Evolutionary conservation across 2,888 invertebrate genomes (phyloP).

Genomic region (Plebejus melissa): DNA sequence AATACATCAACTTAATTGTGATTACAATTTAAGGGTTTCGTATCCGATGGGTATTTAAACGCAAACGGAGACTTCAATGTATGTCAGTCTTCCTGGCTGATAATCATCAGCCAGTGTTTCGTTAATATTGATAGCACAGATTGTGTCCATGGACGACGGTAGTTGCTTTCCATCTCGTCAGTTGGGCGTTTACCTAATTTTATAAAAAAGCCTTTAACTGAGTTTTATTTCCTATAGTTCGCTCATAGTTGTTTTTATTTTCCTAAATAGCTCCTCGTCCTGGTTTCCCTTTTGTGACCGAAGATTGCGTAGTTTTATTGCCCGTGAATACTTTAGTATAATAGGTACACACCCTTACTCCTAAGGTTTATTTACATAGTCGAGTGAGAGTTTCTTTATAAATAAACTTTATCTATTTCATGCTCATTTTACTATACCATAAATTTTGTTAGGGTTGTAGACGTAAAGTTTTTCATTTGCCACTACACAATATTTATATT

Average conservation of each 20-base stretch:
- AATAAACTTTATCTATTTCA: constrained; percentile 24
- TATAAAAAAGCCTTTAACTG: not conserved
- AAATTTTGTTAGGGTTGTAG: constrained; percentile 20
- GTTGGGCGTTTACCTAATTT: no score
- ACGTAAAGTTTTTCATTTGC: constrained; percentile 6
- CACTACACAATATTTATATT: not conserved
- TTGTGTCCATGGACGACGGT: no score
- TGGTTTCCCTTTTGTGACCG: constrained; percentile 1
- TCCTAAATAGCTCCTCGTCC: not conserved
- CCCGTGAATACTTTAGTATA: constrained; percentile 8
- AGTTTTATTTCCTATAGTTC: not conserved
- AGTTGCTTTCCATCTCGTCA: no score
- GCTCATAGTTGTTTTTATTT: not conserved
- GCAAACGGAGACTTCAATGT: no score
- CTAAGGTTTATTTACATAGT: constrained; percentile 4
- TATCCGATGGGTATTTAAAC: no score
- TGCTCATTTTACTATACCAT: constrained; percentile 13
- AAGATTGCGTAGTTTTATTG: constrained; percentile 5
- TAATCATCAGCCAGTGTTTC: no score
- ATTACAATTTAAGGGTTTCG: no score
- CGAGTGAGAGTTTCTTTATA: constrained; percentile 17
- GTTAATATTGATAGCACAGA: no score
- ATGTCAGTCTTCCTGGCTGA: no score
- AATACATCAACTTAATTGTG: no score
- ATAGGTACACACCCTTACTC: constrained; percentile 4